phyloP scores from a whole-genome alignment of 2,888 invertebrate genomes.

The Zygogramma bicolorata region DNA sequence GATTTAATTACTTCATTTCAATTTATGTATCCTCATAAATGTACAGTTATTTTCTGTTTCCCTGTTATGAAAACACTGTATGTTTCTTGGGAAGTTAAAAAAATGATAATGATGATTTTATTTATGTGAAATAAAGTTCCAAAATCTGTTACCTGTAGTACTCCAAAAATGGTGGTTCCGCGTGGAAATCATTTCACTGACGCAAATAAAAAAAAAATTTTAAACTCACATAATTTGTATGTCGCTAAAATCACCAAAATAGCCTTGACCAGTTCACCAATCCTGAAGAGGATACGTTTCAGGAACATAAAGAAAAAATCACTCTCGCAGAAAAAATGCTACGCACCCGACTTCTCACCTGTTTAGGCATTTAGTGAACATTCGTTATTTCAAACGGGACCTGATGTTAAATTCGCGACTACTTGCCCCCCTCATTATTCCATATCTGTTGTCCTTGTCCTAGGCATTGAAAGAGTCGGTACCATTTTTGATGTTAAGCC shows the following conservation, averaged over 20 bases:
- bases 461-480: neutral
- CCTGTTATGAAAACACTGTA: too few species aligned
- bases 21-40: too few species aligned
- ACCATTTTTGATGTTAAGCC: neutral
- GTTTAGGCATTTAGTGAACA: neutral
- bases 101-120: too few species aligned
- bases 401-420: conserved; percentile 24
- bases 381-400: conserved; percentile 20
- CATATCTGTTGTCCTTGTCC: neutral
- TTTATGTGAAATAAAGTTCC: too few species aligned
- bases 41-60: too few species aligned
- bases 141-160: too few species aligned
- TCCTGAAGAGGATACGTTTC: conserved; percentile 14
- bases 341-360: neutral
- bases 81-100: too few species aligned
- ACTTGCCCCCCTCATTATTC: neutral
- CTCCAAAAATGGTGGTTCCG: too few species aligned
- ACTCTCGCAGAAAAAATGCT: neutral
- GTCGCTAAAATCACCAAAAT: conserved; percentile 15
- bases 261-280: conserved; percentile 16
- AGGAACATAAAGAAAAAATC: conserved; percentile 14
- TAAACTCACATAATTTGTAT: conserved; percentile 15
- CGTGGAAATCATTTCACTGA: neutral
- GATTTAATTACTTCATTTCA: too few species aligned
- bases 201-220: neutral